These are phyloP conservation scores for Achatina immaculata DNA, from an alignment of 1,140 invertebrate genomes.

Conservation along the genomic window DNA sequence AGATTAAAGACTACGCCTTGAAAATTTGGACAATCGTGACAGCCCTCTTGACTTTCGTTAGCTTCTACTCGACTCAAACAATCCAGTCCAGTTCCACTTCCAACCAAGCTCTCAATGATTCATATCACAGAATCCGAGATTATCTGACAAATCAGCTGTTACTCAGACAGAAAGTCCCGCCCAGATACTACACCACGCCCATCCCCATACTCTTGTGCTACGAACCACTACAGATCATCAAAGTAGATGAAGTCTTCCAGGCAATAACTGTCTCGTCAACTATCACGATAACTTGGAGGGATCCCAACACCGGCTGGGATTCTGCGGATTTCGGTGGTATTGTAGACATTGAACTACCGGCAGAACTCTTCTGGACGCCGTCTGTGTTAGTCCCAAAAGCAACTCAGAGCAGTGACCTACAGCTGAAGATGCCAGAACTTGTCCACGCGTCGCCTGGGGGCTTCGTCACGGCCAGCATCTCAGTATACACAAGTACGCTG, in stretches of 20 bases:
- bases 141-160: not conserved
- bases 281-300: not conserved
- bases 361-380: not conserved
- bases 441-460: not conserved
- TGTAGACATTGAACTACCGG: not conserved
- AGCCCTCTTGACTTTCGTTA: too few species aligned
- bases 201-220: not conserved
- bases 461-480: not conserved
- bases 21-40: too few species aligned
- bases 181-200: not conserved
- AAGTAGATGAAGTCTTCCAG: not conserved
- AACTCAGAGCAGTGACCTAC: not conserved
- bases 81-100: not conserved
- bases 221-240: conserved; percentile 6
- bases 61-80: not conserved
- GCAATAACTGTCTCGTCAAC: not conserved
- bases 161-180: not conserved
- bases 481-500: not conserved
- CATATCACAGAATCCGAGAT: not conserved
- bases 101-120: not conserved
- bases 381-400: not conserved
- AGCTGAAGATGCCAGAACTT: not conserved
- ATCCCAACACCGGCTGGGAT: not conserved
- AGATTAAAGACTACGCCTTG: too few species aligned
- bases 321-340: not conserved